Percentiles rank a stretch among this genome's conserved stretches.
These are phyloP conservation scores for Sthenelais limicola DNA, from an alignment of 2,888 invertebrate species.

Conservation along the genomic window DNA sequence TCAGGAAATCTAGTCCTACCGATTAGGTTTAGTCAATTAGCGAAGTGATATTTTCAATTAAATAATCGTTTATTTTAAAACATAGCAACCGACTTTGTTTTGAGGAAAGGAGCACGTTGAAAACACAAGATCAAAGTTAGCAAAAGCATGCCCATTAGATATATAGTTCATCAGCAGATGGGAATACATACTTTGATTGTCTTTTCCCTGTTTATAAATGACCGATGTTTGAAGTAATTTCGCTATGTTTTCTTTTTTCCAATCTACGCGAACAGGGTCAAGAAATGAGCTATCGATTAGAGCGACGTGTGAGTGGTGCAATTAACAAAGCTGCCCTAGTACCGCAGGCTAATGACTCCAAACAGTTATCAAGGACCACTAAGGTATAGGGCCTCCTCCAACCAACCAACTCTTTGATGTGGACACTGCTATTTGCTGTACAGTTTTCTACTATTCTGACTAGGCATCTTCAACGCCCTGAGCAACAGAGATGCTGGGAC, in stretches of 20 bases:
- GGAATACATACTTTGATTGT: too few relatives aligned
- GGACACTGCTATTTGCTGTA: constrained; percentile 40
- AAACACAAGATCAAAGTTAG: too few relatives aligned
- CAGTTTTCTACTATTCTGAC: constrained; percentile 39
- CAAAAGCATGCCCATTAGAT: background rate
- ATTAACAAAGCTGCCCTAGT: constrained; percentile 41
- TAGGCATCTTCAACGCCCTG: constrained; percentile 32
- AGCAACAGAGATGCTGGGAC: constrained; percentile 21
- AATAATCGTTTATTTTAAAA: too few relatives aligned
- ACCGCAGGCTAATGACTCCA: constrained; percentile 40
- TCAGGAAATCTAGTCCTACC: too few relatives aligned
- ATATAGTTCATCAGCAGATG: background rate
- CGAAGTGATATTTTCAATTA: too few relatives aligned
- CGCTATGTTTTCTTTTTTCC: too few relatives aligned
- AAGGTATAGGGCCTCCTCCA: constrained; percentile 41
- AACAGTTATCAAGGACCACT: constrained; percentile 36
- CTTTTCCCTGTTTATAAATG: background rate
- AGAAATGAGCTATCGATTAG: constrained; percentile 43
- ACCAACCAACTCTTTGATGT: constrained; percentile 34
- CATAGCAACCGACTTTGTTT: too few relatives aligned
- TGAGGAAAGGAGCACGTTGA: too few relatives aligned
- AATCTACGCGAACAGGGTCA: constrained; percentile 21
- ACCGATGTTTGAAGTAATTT: too few relatives aligned
- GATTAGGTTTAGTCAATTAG: too few relatives aligned
- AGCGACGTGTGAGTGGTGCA: constrained; percentile 38